Evolutionary conservation across 2,888 invertebrate species (phyloP).

Genomic region (Pammene fasciana): DNA sequence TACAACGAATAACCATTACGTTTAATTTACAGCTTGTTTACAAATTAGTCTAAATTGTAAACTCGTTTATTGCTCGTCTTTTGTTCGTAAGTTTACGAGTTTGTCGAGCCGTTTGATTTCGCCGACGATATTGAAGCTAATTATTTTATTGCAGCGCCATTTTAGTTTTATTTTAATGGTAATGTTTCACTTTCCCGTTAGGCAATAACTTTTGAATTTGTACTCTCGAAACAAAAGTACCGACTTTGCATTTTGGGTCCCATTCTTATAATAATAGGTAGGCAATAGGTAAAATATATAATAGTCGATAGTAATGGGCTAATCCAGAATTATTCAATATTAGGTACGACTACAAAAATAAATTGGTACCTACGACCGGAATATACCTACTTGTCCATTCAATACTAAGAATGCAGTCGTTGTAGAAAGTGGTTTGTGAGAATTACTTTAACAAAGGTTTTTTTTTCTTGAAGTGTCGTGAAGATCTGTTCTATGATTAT

Average conservation of each 20-base stretch:
- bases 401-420: not conserved
- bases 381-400: not conserved
- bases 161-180: constrained; percentile 24
- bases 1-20: constrained; percentile 30
- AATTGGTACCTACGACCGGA: too few species aligned
- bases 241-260: not conserved
- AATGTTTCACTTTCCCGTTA: constrained; percentile 26
- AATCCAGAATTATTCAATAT: too few species aligned
- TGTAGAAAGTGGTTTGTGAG: constrained; percentile 23
- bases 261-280: not conserved
- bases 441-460: constrained; percentile 12
- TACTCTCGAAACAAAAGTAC: constrained; percentile 6
- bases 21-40: constrained; percentile 33
- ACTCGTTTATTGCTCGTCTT: constrained; percentile 14
- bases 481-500: not conserved
- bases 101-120: constrained; percentile 26
- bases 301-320: too few species aligned
- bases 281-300: too few species aligned
- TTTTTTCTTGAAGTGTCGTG: constrained; percentile 4
- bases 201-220: constrained; percentile 3
- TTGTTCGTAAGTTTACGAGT: constrained; percentile 28
- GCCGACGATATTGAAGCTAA: constrained; percentile 27
- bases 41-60: constrained; percentile 27
- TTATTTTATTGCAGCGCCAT: constrained; percentile 29
- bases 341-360: too few species aligned